Evolutionary conservation across 2,888 invertebrate genomes (phyloP).

Genomic region (Artemia sinica): DNA sequence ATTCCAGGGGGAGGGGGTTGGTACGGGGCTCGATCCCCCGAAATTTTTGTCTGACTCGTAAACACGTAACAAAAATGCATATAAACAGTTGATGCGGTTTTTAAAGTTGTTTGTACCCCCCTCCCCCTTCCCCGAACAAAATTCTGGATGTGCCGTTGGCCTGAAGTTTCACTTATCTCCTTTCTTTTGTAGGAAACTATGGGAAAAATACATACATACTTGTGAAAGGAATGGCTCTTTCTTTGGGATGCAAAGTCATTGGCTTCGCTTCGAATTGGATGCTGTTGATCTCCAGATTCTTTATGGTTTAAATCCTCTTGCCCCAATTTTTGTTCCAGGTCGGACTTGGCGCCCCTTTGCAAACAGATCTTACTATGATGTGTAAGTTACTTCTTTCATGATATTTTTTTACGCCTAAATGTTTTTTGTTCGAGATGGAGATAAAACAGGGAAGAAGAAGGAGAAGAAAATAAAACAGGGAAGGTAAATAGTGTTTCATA

Average conservation of each 20-base stretch:
- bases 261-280: constrained; percentile 47
- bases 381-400: background rate
- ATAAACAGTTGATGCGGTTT: constrained; percentile 13
- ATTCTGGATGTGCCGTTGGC: background rate
- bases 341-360: background rate
- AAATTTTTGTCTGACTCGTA: constrained; percentile 13
- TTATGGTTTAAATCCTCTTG: constrained; percentile 60
- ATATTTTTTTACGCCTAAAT: too few relatives aligned
- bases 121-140: background rate
- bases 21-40: background rate
- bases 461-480: too few relatives aligned
- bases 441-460: too few relatives aligned
- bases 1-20: too few relatives aligned
- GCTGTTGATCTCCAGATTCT: constrained; percentile 55
- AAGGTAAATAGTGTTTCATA: too few relatives aligned
- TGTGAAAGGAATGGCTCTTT: constrained; percentile 51
- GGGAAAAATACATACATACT: constrained; percentile 57
- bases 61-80: background rate
- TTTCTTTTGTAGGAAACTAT: constrained; percentile 42
- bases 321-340: constrained; percentile 58
- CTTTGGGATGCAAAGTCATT: constrained; percentile 51
- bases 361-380: constrained; percentile 5
- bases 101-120: background rate
- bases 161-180: background rate
- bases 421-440: too few relatives aligned